Evolutionary conservation across 1,140 invertebrate species (phyloP).

Genomic region (Alviniconcha marisindica): DNA sequence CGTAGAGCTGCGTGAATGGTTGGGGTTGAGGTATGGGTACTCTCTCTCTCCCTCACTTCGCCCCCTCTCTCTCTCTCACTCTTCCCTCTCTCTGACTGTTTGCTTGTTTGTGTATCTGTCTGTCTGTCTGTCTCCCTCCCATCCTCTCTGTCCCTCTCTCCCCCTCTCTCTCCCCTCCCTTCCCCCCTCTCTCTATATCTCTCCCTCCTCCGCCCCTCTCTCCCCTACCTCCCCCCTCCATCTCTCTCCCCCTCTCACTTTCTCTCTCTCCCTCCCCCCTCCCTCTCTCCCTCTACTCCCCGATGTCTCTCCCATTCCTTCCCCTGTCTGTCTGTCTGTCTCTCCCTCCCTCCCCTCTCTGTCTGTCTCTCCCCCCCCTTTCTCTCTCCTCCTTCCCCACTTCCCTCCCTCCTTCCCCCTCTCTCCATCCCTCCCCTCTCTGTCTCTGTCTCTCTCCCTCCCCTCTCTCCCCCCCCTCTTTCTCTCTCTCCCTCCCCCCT

Average conservation of each 20-base stretch:
- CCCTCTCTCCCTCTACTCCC: conserved; percentile 8
- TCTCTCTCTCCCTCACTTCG: too few species aligned
- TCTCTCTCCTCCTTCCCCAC: neutral
- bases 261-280: conserved; percentile 2
- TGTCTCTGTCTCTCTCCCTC: neutral
- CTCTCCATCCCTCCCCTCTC: neutral
- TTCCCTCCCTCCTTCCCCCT: neutral
- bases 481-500: neutral
- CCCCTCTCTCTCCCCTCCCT: conserved; percentile 21
- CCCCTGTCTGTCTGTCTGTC: neutral
- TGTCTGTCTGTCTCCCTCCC: neutral
- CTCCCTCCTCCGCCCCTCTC: neutral
- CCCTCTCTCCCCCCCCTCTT: neutral
- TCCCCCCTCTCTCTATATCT: neutral
- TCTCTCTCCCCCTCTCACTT: conserved; percentile 19
- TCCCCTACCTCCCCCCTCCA: neutral
- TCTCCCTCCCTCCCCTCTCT: neutral
- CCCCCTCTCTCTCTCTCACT: too few species aligned
- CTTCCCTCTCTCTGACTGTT: conserved; percentile 1
- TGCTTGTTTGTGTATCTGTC: neutral
- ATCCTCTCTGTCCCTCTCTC: neutral
- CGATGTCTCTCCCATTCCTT: conserved; percentile 14
- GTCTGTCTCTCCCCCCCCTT: neutral
- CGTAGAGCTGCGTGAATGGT: too few species aligned
- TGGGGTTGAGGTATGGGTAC: too few species aligned